Conservation (phyloP, 2,113 vertebrate genomes). For the Sarotherodon lohbergeri region DNA sequence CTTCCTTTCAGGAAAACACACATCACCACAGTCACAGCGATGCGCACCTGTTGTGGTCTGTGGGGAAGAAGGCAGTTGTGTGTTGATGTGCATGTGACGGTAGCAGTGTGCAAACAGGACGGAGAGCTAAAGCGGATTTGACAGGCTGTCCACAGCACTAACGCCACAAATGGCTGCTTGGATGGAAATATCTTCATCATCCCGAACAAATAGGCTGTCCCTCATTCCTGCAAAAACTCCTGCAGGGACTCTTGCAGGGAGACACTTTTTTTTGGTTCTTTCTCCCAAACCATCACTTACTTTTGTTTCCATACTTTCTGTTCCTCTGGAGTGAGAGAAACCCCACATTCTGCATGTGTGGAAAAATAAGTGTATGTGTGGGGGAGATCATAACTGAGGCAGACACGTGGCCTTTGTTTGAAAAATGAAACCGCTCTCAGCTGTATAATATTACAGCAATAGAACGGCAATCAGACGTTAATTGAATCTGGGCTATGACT, state of each 20-base stretch:
- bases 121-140: slow-evolving; percentile 62
- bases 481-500: slow-evolving; percentile 71
- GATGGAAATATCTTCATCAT: slow-evolving; percentile 69
- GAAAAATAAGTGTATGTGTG: slow-evolving; percentile 2
- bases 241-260: neutral
- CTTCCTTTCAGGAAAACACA: slow-evolving; percentile 8
- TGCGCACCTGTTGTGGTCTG: slow-evolving; percentile 41
- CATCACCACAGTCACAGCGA: neutral
- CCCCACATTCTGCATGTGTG: neutral
- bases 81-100: neutral
- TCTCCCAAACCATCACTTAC: neutral
- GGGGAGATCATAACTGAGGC: slow-evolving; percentile 36
- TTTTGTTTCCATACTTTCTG: neutral
- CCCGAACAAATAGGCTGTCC: slow-evolving; percentile 58
- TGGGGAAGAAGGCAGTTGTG: slow-evolving; percentile 5
- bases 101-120: slow-evolving; percentile 38
- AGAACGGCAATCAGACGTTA: slow-evolving; percentile 66
- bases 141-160: slow-evolving; percentile 61
- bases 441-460: slow-evolving; percentile 66
- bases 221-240: slow-evolving; percentile 29
- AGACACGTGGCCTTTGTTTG: slow-evolving; percentile 63
- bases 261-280: neutral
- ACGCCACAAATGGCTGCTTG: slow-evolving; percentile 62
- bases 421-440: slow-evolving; percentile 67
- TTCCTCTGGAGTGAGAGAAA: neutral